phyloP scores from a whole-genome alignment of 2,113 vertebrate species.

The Poeciliopsis prolifica region DNA sequence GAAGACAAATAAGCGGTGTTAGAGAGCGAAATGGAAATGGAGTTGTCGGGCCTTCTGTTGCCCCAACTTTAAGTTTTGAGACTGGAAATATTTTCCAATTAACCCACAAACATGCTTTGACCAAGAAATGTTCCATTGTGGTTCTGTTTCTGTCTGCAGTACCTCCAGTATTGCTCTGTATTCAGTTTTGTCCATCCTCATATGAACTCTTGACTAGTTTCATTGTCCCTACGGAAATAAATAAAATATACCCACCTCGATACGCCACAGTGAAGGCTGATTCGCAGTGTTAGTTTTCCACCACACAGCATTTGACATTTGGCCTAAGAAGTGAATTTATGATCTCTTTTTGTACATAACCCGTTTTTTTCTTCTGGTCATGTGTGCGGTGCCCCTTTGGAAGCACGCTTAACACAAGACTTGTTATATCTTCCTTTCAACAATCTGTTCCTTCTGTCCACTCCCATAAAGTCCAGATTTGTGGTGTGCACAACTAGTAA shows the following conservation, averaged over 20 bases:
- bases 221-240: neutral
- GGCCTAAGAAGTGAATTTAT: neutral
- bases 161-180: neutral
- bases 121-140: neutral
- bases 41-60: neutral
- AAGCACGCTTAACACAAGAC: neutral
- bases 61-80: no score
- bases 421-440: neutral
- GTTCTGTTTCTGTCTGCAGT: neutral
- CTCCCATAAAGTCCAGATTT: neutral
- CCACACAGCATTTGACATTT: neutral
- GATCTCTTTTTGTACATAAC: neutral
- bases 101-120: no score
- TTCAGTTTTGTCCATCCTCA: neutral
- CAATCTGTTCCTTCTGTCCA: neutral
- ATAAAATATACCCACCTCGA: neutral
- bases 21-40: neutral
- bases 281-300: neutral
- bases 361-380: no score
- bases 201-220: neutral
- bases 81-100: no score
- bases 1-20: conserved; percentile 7
- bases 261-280: neutral
- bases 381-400: no score
- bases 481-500: neutral